Percentiles rank a stretch among this genome's conserved stretches.
Evolutionary conservation across 2,113 vertebrate species (phyloP).

Genomic region (Mesoclemmys tuberculata): DNA sequence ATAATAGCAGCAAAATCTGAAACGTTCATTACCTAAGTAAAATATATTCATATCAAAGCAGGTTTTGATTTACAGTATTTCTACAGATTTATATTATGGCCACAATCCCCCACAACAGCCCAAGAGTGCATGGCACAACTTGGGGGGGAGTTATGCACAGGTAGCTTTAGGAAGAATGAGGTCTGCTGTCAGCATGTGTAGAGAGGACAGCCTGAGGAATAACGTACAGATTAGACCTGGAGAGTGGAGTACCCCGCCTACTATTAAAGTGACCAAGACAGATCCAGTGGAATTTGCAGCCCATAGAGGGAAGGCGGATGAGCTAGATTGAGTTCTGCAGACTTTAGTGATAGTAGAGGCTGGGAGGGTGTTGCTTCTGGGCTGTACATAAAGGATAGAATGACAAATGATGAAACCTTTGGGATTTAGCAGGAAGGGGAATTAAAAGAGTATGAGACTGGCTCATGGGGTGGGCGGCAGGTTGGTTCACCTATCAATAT

Average conservation of each 20-base stretch:
- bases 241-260: background rate
- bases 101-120: background rate
- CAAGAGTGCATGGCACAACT: background rate
- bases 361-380: background rate
- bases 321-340: background rate
- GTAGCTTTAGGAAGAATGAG: no score
- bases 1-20: constrained; percentile 12
- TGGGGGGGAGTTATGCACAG: background rate
- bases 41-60: background rate
- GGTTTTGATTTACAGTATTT: background rate
- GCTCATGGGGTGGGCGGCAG: background rate
- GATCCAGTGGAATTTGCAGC: background rate
- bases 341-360: rapidly evolving
- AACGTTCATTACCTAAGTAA: background rate
- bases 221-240: background rate
- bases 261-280: background rate
- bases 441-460: background rate
- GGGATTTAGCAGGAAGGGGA: background rate
- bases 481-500: background rate
- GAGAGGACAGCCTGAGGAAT: background rate
- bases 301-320: background rate
- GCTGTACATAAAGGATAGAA: background rate
- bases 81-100: background rate
- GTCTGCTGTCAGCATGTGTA: rapidly evolving
- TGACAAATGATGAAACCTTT: background rate